Percentiles rank a stretch among this genome's conserved stretches.
Evolutionary conservation across 2,888 invertebrate genomes (phyloP).

Genomic region (Pseudanteris insignis): DNA sequence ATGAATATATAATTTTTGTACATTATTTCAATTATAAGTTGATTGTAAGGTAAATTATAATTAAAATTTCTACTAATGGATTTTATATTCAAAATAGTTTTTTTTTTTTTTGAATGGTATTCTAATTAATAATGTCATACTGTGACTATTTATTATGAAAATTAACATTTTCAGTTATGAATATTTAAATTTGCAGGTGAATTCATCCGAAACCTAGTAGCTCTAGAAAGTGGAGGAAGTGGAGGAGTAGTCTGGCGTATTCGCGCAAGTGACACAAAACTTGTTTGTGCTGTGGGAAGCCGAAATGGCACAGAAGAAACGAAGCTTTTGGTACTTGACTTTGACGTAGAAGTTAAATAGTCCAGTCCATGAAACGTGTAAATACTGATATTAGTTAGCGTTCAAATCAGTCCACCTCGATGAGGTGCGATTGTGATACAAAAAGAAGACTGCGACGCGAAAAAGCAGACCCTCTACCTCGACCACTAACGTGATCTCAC

Average conservation of each 20-base stretch:
- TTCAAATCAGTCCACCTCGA: conserved; percentile 58
- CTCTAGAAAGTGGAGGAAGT: conserved; percentile 92
- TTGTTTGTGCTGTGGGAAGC: conserved; percentile 98
- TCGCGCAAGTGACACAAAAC: conserved; percentile 91
- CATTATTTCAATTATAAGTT: no score
- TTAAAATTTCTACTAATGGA: no score
- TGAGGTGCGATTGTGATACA: conserved; percentile 63
- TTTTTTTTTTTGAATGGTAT: no score
- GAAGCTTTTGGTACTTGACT: conserved; percentile 95
- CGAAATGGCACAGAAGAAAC: conserved; percentile 99
- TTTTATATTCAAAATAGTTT: no score
- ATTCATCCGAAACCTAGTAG: conserved; percentile 94
- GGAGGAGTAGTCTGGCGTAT: conserved; percentile 99
- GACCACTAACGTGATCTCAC: conserved; percentile 50
- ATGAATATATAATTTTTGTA: no score
- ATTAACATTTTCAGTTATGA: no score
- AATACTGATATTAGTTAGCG: conserved; percentile 57
- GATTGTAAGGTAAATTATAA: no score
- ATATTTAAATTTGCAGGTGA: conserved; percentile 76
- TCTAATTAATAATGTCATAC: no score
- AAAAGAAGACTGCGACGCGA: conserved; percentile 50
- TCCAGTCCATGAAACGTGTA: conserved; percentile 56
- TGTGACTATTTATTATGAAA: no score
- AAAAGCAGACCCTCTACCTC: conserved; percentile 33
- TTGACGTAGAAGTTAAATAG: conserved; percentile 80